phyloP scores from a whole-genome alignment of 2,113 vertebrate genomes.

The Sinocyclocheilus rhinocerous region DNA sequence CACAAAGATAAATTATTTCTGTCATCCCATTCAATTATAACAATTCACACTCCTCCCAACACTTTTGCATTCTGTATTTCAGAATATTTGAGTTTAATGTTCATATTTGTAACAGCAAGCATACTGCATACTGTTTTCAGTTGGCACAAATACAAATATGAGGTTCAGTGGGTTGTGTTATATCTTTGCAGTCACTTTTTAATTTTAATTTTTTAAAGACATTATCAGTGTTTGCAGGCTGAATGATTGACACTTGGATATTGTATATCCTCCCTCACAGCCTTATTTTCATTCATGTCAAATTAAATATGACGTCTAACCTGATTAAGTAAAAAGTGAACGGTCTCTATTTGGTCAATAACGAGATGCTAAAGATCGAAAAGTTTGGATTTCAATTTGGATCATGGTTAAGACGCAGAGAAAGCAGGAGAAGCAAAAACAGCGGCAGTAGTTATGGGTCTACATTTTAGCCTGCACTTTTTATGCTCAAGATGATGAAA shows the following conservation, averaged over 20 bases:
- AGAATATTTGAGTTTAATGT: too few species aligned
- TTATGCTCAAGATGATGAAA: neutral
- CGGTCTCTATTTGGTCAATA: neutral
- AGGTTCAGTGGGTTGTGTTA: too few species aligned
- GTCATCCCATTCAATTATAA: neutral
- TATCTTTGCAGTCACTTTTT: too few species aligned
- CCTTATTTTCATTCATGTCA: neutral
- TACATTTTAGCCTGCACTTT: neutral
- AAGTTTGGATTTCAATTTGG: neutral
- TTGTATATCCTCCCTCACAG: too few species aligned
- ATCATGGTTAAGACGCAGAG: neutral
- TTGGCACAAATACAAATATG: too few species aligned
- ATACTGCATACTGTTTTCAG: too few species aligned
- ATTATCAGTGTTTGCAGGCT: too few species aligned
- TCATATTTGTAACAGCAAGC: too few species aligned
- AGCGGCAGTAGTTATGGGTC: neutral
- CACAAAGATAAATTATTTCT: neutral
- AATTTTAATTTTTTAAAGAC: too few species aligned
- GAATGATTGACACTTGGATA: too few species aligned
- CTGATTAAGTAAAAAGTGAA: neutral
- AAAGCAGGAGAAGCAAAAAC: neutral
- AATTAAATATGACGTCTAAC: neutral
- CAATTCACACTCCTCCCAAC: neutral
- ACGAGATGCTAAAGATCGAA: neutral
- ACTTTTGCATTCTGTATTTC: neutral